phyloP scores from a whole-genome alignment of 1,140 invertebrate species.

The Zophobas morio region DNA sequence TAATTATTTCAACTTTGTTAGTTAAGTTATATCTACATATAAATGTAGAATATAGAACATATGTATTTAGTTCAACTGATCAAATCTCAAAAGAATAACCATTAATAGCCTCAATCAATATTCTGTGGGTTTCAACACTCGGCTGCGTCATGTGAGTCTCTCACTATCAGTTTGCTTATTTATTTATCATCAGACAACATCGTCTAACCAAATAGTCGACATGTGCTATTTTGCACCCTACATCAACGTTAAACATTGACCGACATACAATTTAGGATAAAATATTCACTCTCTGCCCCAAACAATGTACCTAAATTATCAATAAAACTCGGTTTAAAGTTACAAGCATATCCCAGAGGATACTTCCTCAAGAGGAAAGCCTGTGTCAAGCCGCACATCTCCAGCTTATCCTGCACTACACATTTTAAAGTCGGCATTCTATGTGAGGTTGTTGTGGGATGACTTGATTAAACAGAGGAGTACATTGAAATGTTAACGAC shows the following conservation, averaged over 20 bases:
- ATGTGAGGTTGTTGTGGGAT: neutral
- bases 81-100: too few relatives aligned
- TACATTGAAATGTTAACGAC: constrained; percentile 40
- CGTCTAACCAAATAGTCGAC: too few relatives aligned
- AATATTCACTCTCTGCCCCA: constrained; percentile 16
- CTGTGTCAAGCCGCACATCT: neutral
- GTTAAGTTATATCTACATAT: too few relatives aligned
- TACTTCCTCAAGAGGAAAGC: neutral
- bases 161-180: too few relatives aligned
- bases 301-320: constrained; percentile 26
- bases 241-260: neutral
- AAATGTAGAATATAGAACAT: too few relatives aligned
- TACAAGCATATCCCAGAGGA: constrained; percentile 16
- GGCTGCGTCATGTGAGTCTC: too few relatives aligned
- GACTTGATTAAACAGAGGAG: constrained; percentile 22
- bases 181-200: too few relatives aligned
- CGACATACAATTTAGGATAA: neutral
- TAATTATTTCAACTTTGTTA: too few relatives aligned
- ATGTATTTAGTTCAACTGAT: too few relatives aligned
- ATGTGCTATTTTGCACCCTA: neutral
- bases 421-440: constrained; percentile 27
- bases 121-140: too few relatives aligned
- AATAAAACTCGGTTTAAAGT: constrained; percentile 30
- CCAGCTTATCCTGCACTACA: neutral
- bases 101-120: too few relatives aligned